These are phyloP conservation scores for Myzus persicae DNA, from an alignment of 1,140 invertebrate genomes.

Conservation along the genomic window DNA sequence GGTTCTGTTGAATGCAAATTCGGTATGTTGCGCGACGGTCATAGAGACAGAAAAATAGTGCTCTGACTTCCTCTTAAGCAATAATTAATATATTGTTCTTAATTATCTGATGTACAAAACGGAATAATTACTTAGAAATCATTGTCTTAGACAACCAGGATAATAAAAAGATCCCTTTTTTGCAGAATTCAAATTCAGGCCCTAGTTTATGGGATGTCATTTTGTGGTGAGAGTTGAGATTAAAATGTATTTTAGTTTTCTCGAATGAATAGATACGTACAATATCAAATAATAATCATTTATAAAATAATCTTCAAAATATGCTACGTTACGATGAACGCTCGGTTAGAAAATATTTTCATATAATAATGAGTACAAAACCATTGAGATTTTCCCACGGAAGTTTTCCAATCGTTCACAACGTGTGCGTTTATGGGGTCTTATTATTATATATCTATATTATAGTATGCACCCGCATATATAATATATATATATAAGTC, in stretches of 20 bases:
- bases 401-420: background rate
- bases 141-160: no score
- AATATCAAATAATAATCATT: background rate
- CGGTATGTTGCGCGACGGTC: no score
- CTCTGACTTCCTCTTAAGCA: no score
- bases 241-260: background rate
- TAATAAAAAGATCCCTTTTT: no score
- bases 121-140: no score
- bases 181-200: no score
- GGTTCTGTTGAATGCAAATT: no score
- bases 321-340: background rate
- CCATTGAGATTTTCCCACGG: background rate
- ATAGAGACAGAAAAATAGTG: no score
- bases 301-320: background rate
- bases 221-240: background rate
- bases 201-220: no score
- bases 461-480: background rate
- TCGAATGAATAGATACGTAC: background rate
- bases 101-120: no score
- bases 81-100: no score
- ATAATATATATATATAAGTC: background rate
- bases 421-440: background rate
- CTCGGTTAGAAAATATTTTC: background rate
- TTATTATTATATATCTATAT: background rate
- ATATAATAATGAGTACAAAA: slow-evolving; percentile 1